A percentile compares a stretch with the other conserved stretches of the same genome.
Evolutionary conservation across 2,113 vertebrate genomes (phyloP).

Genomic region (Salvelinus namaycush): DNA sequence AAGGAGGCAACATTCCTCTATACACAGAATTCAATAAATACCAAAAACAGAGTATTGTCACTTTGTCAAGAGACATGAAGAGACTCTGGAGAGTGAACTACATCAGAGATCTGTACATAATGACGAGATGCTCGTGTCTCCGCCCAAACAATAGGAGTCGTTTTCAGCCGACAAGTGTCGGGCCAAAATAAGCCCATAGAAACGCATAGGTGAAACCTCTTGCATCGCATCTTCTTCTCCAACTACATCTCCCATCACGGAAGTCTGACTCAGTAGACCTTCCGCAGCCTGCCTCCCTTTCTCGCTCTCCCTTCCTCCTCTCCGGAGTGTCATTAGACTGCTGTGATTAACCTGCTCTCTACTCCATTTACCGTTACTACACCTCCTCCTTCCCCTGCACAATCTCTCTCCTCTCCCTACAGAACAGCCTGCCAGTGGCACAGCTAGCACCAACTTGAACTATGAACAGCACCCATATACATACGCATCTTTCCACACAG

Average conservation of each 20-base stretch:
- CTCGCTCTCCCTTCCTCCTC: neutral
- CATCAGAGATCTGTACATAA: too few relatives aligned
- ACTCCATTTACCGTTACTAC: neutral
- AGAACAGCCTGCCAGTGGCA: neutral
- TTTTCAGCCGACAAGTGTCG: too few relatives aligned
- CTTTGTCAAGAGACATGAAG: too few relatives aligned
- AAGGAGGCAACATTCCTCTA: too few relatives aligned
- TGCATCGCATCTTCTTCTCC: too few relatives aligned
- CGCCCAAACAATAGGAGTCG: too few relatives aligned
- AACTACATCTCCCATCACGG: neutral
- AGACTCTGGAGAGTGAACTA: neutral
- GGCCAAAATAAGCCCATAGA: too few relatives aligned
- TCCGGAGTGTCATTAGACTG: neutral
- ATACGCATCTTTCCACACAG: neutral
- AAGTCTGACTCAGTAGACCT: neutral
- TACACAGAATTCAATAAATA: too few relatives aligned
- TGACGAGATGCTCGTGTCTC: too few relatives aligned
- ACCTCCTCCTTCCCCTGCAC: slow-evolving; percentile 2
- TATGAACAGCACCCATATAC: neutral
- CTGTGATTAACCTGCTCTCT: neutral
- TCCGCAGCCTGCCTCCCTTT: neutral
- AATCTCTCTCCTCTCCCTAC: neutral
- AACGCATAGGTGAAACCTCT: too few relatives aligned
- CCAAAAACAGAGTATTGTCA: too few relatives aligned
- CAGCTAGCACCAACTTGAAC: neutral